Conservation (phyloP, 1,140 invertebrate genomes). For the Chymomyza costata region DNA sequence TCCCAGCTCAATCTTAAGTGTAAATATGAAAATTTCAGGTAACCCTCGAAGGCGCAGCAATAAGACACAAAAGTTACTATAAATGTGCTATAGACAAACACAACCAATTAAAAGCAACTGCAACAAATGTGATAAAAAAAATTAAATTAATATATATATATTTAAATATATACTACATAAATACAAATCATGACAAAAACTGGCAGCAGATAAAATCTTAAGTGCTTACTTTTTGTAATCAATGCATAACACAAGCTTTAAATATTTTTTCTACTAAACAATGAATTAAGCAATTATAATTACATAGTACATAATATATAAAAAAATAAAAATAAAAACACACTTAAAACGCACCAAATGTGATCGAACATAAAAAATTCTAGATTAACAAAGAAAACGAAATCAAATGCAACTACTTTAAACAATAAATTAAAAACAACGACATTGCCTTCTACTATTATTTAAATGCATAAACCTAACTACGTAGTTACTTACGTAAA, state of each 20-base stretch:
- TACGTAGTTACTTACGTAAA: conserved; percentile 32
- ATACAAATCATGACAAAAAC: conserved; percentile 27
- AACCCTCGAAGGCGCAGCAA: too few species aligned
- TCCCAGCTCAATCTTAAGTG: too few species aligned
- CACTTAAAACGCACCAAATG: conserved; percentile 60
- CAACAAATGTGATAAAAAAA: conserved; percentile 64
- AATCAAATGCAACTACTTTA: conserved; percentile 31
- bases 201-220: conserved; percentile 33
- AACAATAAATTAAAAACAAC: conserved; percentile 55
- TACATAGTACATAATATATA: too few species aligned
- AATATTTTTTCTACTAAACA: conserved; percentile 59
- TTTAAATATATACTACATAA: conserved; percentile 34
- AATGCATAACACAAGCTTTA: conserved; percentile 49
- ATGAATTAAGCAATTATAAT: not conserved
- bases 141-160: conserved; percentile 29
- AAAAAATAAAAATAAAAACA: conserved; percentile 13
- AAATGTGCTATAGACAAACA: not conserved
- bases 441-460: conserved; percentile 67
- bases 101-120: conserved; percentile 31
- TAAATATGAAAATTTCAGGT: too few species aligned
- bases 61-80: too few species aligned
- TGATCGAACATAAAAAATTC: conserved; percentile 48
- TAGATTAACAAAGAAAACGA: conserved; percentile 28
- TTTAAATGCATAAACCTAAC: conserved; percentile 26
- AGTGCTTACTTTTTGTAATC: conserved; percentile 28